A percentile compares a stretch with the other conserved stretches of the same genome.
Evolutionary conservation across 1,140 invertebrate genomes (phyloP).

Genomic region (Eumeta japonica): DNA sequence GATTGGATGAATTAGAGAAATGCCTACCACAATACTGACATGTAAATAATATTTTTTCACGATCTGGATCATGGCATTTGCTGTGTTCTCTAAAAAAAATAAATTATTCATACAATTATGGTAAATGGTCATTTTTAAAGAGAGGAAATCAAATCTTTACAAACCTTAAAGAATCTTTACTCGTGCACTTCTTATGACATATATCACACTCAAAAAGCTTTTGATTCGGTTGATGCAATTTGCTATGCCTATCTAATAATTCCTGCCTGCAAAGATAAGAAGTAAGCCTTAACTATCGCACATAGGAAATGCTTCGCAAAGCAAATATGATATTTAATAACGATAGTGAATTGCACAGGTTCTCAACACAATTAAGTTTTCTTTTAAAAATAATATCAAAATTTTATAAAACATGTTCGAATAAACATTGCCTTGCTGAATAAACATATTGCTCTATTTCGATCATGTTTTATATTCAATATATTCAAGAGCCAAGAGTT

Average conservation of each 20-base stretch:
- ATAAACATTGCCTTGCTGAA: too few relatives aligned
- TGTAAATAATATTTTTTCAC: conserved; percentile 28
- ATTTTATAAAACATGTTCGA: too few relatives aligned
- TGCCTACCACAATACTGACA: conserved; percentile 60
- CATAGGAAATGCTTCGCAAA: too few relatives aligned
- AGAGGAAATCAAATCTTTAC: neutral
- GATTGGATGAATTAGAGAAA: conserved; percentile 60
- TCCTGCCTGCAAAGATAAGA: conserved; percentile 1
- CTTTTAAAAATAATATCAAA: too few relatives aligned
- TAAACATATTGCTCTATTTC: too few relatives aligned
- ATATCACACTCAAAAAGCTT: conserved; percentile 54
- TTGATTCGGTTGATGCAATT: conserved; percentile 8
- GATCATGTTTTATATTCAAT: too few relatives aligned
- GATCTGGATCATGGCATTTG: conserved; percentile 28
- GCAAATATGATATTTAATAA: too few relatives aligned
- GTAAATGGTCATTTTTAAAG: neutral
- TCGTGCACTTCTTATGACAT: conserved; percentile 57
- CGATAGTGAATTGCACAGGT: too few relatives aligned
- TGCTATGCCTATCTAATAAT: neutral
- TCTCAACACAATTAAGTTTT: too few relatives aligned
- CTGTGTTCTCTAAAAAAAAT: conserved; percentile 36
- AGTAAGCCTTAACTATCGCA: too few relatives aligned
- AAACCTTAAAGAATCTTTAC: conserved; percentile 51
- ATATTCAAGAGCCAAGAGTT: too few relatives aligned
- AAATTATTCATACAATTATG: conserved; percentile 1